Base-by-base conservation (phyloP, 2,888 invertebrate species). In the Orchestes rusci region DNA sequence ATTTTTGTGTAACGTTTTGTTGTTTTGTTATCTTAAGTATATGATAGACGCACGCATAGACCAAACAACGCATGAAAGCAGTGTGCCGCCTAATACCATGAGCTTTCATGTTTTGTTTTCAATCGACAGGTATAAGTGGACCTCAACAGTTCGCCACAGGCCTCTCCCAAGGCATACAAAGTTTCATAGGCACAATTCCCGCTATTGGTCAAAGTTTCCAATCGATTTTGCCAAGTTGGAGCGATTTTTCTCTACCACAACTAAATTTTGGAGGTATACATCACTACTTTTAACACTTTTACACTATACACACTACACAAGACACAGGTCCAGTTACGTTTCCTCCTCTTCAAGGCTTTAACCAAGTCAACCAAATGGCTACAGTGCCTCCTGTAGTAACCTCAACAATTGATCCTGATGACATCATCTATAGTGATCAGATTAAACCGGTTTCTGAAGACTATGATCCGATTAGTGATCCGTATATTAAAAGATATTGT, bases 381-480 rank as follows among this genome's bases (percentile, higher is more conserved):
- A n/a, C n/a, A n/a, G n/a, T n/a, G n/a, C 20, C 38, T 10, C 42
- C 45, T 12, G 15, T 28, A 5, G 17, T 39, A 10, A 40, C 43
- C 3, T 38, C 45, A 13, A 48, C 52, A 13, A 45, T 39, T 4
- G 57, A 59, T 45, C 60, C 62, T 7, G 59, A 57, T 39, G 61
- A 61, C 45, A 53, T 53, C 12, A 60, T 61, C 43, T 61, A 58
- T 50, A 61, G 56, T 37, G 63, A 62, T 35, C 58, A 61, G 31
- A 48, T 50, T n/a, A 58, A 54, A 48, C 62, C 63, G 15, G 60
- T 62, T 16, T 49, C 62, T 42, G 61, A 62, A 55, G 52, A 54
- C 37, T 52, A 59, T 38, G 62, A 63, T 52, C 55, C 52, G 39
- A 53, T 59, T 45, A 45, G 40, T 28, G 51, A 51, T 48, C 43